Conservation (phyloP, 2,888 invertebrate species). For the Drosophila quinaria region DNA sequence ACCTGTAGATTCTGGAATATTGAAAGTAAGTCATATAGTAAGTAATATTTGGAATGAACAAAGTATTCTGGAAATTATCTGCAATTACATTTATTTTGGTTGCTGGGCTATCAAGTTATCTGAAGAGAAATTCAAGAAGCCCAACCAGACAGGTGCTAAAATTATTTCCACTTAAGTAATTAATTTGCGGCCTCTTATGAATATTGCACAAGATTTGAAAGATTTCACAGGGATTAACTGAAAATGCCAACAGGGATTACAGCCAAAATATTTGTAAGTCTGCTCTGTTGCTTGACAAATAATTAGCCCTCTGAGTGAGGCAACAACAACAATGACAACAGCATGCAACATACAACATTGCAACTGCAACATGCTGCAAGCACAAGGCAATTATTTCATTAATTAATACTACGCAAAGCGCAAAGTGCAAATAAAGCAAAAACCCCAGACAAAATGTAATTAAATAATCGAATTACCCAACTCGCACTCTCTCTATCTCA, state of each 20-base stretch:
- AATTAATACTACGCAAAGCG: slow-evolving; percentile 68
- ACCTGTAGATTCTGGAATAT: neutral
- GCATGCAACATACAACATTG: neutral
- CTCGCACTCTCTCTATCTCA: neutral
- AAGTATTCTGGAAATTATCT: neutral
- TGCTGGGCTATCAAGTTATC: neutral
- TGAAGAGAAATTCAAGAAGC: neutral
- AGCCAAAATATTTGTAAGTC: neutral
- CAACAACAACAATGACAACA: slow-evolving; percentile 3
- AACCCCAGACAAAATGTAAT: slow-evolving; percentile 71
- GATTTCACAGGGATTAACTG: neutral
- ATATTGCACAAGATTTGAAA: neutral
- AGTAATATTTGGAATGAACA: no score
- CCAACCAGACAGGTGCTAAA: neutral
- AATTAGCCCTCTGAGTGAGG: slow-evolving; percentile 6
- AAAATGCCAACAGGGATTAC: neutral
- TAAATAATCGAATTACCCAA: slow-evolving; percentile 75
- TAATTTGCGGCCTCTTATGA: neutral
- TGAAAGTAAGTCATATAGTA: no score
- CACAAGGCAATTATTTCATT: slow-evolving; percentile 72
- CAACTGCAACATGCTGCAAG: slow-evolving; percentile 6
- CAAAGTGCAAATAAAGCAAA: slow-evolving; percentile 58
- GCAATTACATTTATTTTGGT: neutral
- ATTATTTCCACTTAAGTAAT: slow-evolving; percentile 8
- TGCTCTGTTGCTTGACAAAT: slow-evolving; percentile 7